These are phyloP conservation scores for Synanthedon tipuliformis DNA, from an alignment of 2,888 invertebrate species.

Conservation along the genomic window DNA sequence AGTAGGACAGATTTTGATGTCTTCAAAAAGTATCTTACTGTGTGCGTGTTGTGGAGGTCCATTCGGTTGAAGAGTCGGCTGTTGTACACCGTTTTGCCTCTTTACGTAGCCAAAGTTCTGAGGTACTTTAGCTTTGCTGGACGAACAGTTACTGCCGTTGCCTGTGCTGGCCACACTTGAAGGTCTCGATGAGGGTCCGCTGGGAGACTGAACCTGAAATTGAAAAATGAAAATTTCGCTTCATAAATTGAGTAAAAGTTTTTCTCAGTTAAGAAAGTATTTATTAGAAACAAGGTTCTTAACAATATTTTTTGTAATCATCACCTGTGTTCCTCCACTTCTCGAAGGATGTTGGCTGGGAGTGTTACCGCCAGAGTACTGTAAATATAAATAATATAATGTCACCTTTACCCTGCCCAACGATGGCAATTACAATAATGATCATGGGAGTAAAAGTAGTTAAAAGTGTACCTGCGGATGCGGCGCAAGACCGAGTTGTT, in stretches of 20 bases:
- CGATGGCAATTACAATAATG: neutral
- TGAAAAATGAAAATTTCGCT: neutral
- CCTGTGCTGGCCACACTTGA: constrained; percentile 64
- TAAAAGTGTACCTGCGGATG: constrained; percentile 48
- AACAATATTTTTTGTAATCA: neutral
- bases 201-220: constrained; percentile 63
- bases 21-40: constrained; percentile 2
- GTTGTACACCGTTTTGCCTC: constrained; percentile 74
- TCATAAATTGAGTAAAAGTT: neutral
- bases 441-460: neutral
- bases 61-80: constrained; percentile 43
- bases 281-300: no score
- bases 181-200: constrained; percentile 55
- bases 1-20: no score
- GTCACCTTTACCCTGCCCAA: neutral
- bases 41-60: constrained; percentile 44
- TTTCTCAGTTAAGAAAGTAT: no score
- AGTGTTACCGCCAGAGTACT: constrained; percentile 47
- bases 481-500: constrained; percentile 57
- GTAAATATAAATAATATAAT: constrained; percentile 8
- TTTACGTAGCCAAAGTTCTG: constrained; percentile 90
- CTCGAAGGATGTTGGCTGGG: constrained; percentile 52
- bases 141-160: constrained; percentile 66
- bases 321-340: constrained; percentile 48
- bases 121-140: constrained; percentile 79